A percentile compares a stretch with the other conserved stretches of the same genome.
phyloP scores from a whole-genome alignment of 2,888 invertebrate species.

The Calliopum simillimum region DNA sequence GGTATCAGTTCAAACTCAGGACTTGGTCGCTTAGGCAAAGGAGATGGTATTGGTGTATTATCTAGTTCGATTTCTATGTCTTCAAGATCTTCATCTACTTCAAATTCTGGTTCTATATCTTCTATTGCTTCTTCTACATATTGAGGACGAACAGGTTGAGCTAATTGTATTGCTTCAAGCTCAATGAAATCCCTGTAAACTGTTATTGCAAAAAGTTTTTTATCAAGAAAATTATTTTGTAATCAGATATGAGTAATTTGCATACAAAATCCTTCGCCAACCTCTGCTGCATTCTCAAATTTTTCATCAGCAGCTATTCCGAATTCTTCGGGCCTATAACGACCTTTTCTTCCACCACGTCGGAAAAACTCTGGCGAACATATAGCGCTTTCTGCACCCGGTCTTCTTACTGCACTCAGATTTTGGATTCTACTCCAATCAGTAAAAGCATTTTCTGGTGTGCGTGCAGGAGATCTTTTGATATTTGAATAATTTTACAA shows the following conservation, averaged over 20 bases:
- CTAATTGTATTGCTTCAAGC: neutral
- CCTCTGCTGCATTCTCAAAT: slow-evolving; percentile 45
- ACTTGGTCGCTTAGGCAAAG: neutral
- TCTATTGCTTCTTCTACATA: slow-evolving; percentile 4
- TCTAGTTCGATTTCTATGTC: too few species aligned
- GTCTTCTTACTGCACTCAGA: too few species aligned
- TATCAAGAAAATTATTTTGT: too few species aligned
- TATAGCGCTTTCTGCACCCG: too few species aligned
- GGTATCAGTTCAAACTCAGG: neutral
- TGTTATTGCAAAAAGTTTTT: too few species aligned
- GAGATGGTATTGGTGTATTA: neutral
- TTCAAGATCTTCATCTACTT: slow-evolving; percentile 34
- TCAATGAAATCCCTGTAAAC: neutral
- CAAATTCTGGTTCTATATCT: slow-evolving; percentile 5
- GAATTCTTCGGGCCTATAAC: slow-evolving; percentile 46
- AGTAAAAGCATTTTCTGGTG: too few species aligned
- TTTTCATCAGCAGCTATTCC: slow-evolving; percentile 42
- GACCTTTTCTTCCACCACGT: slow-evolving; percentile 25
- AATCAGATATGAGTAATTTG: too few species aligned
- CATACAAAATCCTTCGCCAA: slow-evolving; percentile 39
- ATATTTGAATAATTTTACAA: too few species aligned
- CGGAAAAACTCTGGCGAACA: too few species aligned
- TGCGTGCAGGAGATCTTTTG: too few species aligned
- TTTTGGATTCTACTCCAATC: too few species aligned
- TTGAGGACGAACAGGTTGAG: neutral